A percentile compares a stretch with the other conserved stretches of the same genome.
phyloP scores from a whole-genome alignment of 2,113 vertebrate genomes.

The Astatoreochromis straeleni region DNA sequence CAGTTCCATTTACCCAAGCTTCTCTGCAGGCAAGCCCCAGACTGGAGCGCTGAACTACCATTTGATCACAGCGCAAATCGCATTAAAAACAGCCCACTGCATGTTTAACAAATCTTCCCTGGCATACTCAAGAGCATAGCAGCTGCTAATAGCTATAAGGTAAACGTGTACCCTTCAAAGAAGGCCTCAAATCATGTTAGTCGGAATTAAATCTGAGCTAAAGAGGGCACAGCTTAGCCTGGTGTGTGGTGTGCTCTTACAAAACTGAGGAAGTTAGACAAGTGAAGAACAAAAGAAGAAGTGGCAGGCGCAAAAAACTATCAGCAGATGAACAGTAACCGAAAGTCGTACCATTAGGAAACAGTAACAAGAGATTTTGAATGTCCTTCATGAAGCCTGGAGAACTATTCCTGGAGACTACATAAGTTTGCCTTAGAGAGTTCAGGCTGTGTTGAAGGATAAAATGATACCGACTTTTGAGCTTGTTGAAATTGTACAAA shows the following conservation, averaged over 20 bases:
- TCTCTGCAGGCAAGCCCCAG: conserved; percentile 25
- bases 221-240: background rate
- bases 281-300: background rate
- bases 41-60: conserved; percentile 11
- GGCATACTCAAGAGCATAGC: conserved; percentile 5
- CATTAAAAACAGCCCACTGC: conserved; percentile 34
- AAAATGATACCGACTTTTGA: fast-evolving
- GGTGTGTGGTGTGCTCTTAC: background rate
- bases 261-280: background rate
- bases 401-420: background rate
- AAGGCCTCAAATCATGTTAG: conserved; percentile 30
- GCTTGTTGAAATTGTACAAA: background rate
- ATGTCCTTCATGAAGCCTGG: background rate
- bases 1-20: conserved; percentile 11
- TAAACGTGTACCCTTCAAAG: conserved; percentile 8
- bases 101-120: conserved; percentile 23
- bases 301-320: background rate
- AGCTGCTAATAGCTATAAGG: conserved; percentile 41
- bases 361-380: background rate
- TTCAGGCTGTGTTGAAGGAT: background rate
- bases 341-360: fast-evolving
- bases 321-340: background rate
- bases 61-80: conserved; percentile 35
- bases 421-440: background rate
- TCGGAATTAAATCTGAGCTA: conserved; percentile 25